phyloP scores from a whole-genome alignment of 1,140 invertebrate species.

The Mercenaria mercenaria region DNA sequence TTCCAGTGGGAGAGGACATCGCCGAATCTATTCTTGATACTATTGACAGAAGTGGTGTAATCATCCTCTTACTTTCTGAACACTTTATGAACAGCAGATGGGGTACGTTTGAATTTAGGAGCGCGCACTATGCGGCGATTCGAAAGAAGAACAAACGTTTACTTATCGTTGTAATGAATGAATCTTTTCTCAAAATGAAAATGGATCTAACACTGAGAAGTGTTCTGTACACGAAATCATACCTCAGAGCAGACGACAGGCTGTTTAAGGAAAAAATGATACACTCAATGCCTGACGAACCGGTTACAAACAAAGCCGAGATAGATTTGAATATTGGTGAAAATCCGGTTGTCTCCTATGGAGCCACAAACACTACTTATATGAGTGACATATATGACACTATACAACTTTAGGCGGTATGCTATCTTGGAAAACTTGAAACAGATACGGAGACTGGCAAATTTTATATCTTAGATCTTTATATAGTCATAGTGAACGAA shows the following conservation, averaged over 20 bases:
- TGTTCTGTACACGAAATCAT: conserved; percentile 44
- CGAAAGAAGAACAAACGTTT: conserved; percentile 13
- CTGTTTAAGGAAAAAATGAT: conserved; percentile 45
- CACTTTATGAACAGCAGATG: conserved; percentile 40
- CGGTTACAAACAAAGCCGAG: not conserved
- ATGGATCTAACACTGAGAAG: conserved; percentile 38
- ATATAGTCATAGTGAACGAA: too few species aligned
- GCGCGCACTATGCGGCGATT: conserved; percentile 25
- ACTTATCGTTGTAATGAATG: conserved; percentile 6
- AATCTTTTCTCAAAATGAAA: not conserved
- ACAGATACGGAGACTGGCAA: too few species aligned
- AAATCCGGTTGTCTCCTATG: not conserved
- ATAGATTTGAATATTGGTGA: too few species aligned
- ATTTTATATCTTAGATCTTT: too few species aligned
- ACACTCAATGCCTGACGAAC: conserved; percentile 11
- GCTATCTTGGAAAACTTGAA: too few species aligned
- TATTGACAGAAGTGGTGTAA: conserved; percentile 26
- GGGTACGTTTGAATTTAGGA: conserved; percentile 52
- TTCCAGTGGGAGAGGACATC: conserved; percentile 47
- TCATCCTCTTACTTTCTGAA: not conserved
- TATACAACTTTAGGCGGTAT: not conserved
- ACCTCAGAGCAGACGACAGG: not conserved
- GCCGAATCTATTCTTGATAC: conserved; percentile 45
- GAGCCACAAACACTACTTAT: not conserved
- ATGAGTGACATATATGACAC: not conserved